These are phyloP conservation scores for Drosophila dunni DNA, from an alignment of 1,140 invertebrate species.

Conservation along the genomic window DNA sequence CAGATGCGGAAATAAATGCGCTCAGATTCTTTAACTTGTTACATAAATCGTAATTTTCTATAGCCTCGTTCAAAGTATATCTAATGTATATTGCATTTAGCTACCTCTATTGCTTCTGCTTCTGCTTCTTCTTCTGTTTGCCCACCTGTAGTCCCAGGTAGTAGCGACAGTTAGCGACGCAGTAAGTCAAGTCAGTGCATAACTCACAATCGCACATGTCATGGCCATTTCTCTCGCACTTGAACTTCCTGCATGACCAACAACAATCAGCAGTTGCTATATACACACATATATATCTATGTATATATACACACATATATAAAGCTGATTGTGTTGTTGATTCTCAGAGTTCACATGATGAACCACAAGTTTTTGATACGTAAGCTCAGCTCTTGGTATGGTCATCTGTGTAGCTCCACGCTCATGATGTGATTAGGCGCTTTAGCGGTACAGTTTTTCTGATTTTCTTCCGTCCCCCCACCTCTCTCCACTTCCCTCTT, in stretches of 20 bases:
- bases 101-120: conserved; percentile 58
- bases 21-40: conserved; percentile 78
- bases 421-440: conserved; percentile 74
- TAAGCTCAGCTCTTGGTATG: neutral
- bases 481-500: neutral
- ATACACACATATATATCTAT: neutral
- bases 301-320: neutral
- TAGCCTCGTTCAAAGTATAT: conserved; percentile 69
- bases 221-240: conserved; percentile 51
- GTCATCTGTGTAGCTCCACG: conserved; percentile 49
- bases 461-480: neutral
- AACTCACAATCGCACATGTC: conserved; percentile 40
- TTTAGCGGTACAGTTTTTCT: conserved; percentile 71
- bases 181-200: conserved; percentile 13
- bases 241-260: conserved; percentile 79
- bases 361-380: conserved; percentile 20
- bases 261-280: neutral
- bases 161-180: neutral
- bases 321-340: neutral
- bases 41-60: conserved; percentile 83
- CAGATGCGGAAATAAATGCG: conserved; percentile 80
- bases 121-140: neutral
- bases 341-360: conserved; percentile 22
- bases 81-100: conserved; percentile 79
- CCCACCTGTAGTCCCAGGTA: neutral